Conservation (phyloP, 2,113 vertebrate genomes). For the Zosterops borbonicus region DNA sequence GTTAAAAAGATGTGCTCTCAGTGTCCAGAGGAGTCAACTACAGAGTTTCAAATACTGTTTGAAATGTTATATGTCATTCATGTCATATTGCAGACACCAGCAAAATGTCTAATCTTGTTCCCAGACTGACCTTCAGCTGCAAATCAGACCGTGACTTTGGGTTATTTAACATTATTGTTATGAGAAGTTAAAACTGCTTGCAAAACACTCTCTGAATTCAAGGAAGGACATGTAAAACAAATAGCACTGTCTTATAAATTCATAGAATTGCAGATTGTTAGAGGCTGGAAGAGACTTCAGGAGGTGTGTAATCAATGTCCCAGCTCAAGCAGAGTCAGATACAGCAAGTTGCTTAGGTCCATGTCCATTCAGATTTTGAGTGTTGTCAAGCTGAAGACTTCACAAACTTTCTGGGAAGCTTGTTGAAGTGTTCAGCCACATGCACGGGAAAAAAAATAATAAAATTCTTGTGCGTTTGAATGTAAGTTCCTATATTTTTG, state of each 20-base stretch:
- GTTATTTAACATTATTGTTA: not conserved
- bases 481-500: not conserved
- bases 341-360: not conserved
- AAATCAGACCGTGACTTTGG: not conserved
- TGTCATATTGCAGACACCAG: not conserved
- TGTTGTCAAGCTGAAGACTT: not conserved
- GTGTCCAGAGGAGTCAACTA: not conserved
- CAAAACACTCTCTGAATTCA: not conserved
- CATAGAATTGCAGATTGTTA: not conserved
- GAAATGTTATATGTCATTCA: not conserved
- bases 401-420: not conserved
- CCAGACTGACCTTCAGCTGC: not conserved
- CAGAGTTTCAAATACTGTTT: conserved; percentile 1
- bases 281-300: not conserved
- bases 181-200: not conserved
- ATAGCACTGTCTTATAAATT: not conserved
- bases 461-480: not conserved
- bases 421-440: not conserved
- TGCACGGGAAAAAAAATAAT: not conserved
- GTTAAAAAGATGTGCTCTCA: not conserved
- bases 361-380: not conserved
- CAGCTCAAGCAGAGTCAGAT: not conserved
- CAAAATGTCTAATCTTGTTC: not conserved
- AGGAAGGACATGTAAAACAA: not conserved
- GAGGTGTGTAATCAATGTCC: not conserved